phyloP scores from a whole-genome alignment of 2,888 invertebrate genomes.

The Pterobdella sp. region DNA sequence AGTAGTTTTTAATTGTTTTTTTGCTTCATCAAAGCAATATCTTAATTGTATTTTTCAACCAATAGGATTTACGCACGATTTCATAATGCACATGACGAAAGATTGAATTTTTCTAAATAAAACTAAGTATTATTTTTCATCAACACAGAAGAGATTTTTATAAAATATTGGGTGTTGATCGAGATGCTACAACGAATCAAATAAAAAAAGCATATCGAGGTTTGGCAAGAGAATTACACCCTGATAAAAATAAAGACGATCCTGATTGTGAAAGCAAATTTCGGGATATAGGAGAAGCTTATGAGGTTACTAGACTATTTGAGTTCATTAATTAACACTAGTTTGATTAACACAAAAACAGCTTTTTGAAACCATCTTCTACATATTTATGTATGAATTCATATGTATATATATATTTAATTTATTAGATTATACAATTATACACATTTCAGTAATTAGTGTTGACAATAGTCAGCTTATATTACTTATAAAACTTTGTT shows the following conservation, averaged over 20 bases:
- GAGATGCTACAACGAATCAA: conserved; percentile 79
- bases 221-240: conserved; percentile 90
- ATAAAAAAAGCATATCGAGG: conserved; percentile 95
- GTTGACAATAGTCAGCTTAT: too few species aligned
- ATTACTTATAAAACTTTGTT: too few species aligned
- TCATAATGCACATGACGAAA: too few species aligned
- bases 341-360: too few species aligned
- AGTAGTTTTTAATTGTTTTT: not conserved
- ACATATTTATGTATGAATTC: too few species aligned
- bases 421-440: too few species aligned
- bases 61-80: conserved; percentile 9
- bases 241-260: conserved; percentile 92
- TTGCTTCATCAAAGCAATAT: not conserved
- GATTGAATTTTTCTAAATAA: not conserved
- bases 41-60: not conserved
- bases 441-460: too few species aligned
- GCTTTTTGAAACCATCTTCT: too few species aligned
- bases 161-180: conserved; percentile 75
- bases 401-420: too few species aligned
- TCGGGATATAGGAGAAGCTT: conserved; percentile 88
- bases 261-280: conserved; percentile 86
- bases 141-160: conserved; percentile 76
- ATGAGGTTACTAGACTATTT: conserved; percentile 68
- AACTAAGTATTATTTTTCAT: not conserved
- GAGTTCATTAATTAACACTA: too few species aligned